A percentile compares a stretch with the other conserved stretches of the same genome.
Conservation (phyloP, 2,888 invertebrate species). For the Cephus nigrinus region DNA sequence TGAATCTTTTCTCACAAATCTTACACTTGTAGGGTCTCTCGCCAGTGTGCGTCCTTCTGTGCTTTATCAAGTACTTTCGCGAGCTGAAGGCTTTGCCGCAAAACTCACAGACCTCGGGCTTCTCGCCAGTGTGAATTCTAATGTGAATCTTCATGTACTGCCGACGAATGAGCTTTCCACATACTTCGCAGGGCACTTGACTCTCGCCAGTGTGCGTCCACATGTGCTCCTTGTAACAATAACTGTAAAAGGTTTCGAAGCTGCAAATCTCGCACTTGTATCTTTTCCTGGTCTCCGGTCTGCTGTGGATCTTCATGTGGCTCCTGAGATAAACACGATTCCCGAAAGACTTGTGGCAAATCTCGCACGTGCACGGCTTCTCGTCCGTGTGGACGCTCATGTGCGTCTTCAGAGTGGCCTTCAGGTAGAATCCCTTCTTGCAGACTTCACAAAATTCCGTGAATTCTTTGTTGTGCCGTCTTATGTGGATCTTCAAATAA, state of each 20-base stretch:
- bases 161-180: slow-evolving; percentile 59
- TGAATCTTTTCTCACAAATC: slow-evolving; percentile 57
- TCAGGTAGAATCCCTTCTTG: slow-evolving; percentile 59
- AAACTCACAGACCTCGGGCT: slow-evolving; percentile 53
- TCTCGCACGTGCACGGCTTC: slow-evolving; percentile 44
- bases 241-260: slow-evolving; percentile 64
- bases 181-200: slow-evolving; percentile 60
- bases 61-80: slow-evolving; percentile 48
- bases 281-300: slow-evolving; percentile 65
- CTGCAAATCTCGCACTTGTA: slow-evolving; percentile 68
- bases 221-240: slow-evolving; percentile 63
- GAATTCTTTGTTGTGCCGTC: slow-evolving; percentile 71
- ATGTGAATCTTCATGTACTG: slow-evolving; percentile 50
- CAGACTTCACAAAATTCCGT: slow-evolving; percentile 59
- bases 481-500: slow-evolving; percentile 71
- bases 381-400: slow-evolving; percentile 53
- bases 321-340: slow-evolving; percentile 68
- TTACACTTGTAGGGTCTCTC: slow-evolving; percentile 54
- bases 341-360: slow-evolving; percentile 67
- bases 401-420: slow-evolving; percentile 53
- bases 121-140: slow-evolving; percentile 53
- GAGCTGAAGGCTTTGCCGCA: slow-evolving; percentile 52
- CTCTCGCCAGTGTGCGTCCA: slow-evolving; percentile 63
- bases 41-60: slow-evolving; percentile 50
- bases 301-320: slow-evolving; percentile 59